Base-by-base conservation (phyloP, 1,140 invertebrate species). In the Nephila pilipes region DNA sequence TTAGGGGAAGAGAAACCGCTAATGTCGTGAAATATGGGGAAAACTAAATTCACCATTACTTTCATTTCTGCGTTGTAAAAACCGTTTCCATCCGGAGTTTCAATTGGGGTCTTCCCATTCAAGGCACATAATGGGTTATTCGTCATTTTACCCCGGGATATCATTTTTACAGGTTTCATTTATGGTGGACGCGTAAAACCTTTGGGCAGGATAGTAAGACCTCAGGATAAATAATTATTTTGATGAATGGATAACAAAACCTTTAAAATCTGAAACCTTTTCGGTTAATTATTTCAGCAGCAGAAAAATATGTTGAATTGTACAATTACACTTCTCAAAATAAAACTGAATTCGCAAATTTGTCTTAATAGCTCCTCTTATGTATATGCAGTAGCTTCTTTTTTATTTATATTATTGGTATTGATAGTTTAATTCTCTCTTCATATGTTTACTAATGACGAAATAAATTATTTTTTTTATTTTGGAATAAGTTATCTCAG, bases 91-190 rank as follows among this genome's bases (percentile, higher is more conserved):
- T 18, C 46, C 46, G 54, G 22, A 14, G 20, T n/a, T 58, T 80
- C 46, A 80, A 80, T 80, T 80, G 69, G 88, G 54, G 36, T 90
- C 54, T 90, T 90, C 29, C 75, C 69, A 90, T 80, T 90, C 88
- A 80, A 32, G 22, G 46, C 88, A 80, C 75, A 90, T 90, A 90
- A 90, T 90, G 55, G n/a, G 10, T 55, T 46, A 90, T 90, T 90
- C 88, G 36, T 90, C 88, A 90, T 57, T 36, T 55, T 80, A 57
- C 36, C 58, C 55, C 25, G 25, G 54, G 80, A 58, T 85, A 85
- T 85, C 83, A 60, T 14, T 55, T 85, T 85, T 25, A 20, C 20
- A 14, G 20, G 16, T 20, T 14, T 81, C 54, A 46, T 54, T 83
- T 83, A 25, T 83, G 14, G 25, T 14, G 80, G 38, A 38, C 55